Evolutionary conservation across 2,888 invertebrate species (phyloP), one percentile per base, ranked within the genome.

Genomic region (Scaptomyza cyrtandrae): DNA sequence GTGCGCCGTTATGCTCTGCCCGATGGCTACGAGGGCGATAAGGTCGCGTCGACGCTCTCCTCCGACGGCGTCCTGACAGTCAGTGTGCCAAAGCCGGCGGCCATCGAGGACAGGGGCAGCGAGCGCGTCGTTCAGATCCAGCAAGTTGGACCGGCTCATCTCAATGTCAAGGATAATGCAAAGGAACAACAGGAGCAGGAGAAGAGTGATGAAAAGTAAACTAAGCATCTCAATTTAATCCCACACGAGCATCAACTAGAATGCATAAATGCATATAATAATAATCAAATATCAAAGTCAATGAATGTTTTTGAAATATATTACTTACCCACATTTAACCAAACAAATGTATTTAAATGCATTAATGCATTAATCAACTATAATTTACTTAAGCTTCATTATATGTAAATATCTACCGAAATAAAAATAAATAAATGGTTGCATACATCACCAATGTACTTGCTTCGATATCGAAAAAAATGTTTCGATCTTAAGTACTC

Each of bases 11-110:
- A 96, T 90, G 92, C 94, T 77, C 91, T 96, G n/a, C 96, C 96
- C 5, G 91, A 94, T 44, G 94, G 94, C 44, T 95, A 95, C 78
- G 95, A 97, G 64, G 93, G 95, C 3, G 94, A 95, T 6, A 94
- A 95, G 78, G 94, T 97, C 3, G 93, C 94, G 58, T 97, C 97
- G 62, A 95, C 95, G 5, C 92, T 97, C 33, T 96, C 97, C 7
- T 95, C 96, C 0, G 97, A 97, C 88, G 97, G 97, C 1, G 95
- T 97, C 46, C 93, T 97, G 39, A 96, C 95, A 0, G 94, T 97
- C 55, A 94, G 94, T 9, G 96, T 95, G 0, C 96, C 96, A 0
- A 93, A 93, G 58, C 91, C 91, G 31, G 72, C 79, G 41, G 79
- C 88, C 27, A 74, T 78, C 13, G 79, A 88, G 57, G 89, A 90